Evolutionary conservation across 2,113 vertebrate species (phyloP), one percentile per base, ranked within the genome.

Genomic region (Cephalopholis sonnerati): DNA sequence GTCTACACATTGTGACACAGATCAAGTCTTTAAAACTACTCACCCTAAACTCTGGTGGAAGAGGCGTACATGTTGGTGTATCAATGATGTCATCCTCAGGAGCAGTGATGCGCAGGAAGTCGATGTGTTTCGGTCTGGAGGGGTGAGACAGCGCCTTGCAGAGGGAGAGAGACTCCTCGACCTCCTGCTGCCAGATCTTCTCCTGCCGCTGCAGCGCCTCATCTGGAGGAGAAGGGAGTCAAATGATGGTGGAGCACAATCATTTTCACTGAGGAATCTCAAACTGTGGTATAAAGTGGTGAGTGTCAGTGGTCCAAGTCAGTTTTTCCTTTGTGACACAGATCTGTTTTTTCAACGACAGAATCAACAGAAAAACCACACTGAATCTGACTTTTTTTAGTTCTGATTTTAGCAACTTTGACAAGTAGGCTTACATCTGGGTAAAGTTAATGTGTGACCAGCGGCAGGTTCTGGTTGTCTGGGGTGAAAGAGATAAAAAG

Each of bases 141-240:
- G 88, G 87, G 36, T 89, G 71, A 29, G 86, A 89, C 17, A 92
- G 76, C 13, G 78, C 83, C 51, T 62, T 88, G 77, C 78, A 90
- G 74, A 53, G 65, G 39, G 85, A 84, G 29, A 94, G 78, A 27
- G 88, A 84, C 48, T 94, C 92, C 75, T 91, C 93, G 1, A 91
- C 89, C 72, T 95, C 94, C 87, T 83, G 83, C 74, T 93, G 87
- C 92, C 92, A 95, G 78, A 89, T 83, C 65, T 92, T 55, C 50
- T 93, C 87, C 87, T 92, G 91, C 62, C 83, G 88, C 85, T 75
- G 81, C 50, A 89, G 84, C 48, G 87, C 84, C 68, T 90, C 89
- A 3, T 93, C 93, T 94, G 87, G 39, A 79, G 54, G 51, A 41
- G 12, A 22, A 62, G 18, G 7, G 32, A 41, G 51, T 50, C 46